Conservation (phyloP, 2,113 vertebrate species). For the Myrmecobius fasciatus region DNA sequence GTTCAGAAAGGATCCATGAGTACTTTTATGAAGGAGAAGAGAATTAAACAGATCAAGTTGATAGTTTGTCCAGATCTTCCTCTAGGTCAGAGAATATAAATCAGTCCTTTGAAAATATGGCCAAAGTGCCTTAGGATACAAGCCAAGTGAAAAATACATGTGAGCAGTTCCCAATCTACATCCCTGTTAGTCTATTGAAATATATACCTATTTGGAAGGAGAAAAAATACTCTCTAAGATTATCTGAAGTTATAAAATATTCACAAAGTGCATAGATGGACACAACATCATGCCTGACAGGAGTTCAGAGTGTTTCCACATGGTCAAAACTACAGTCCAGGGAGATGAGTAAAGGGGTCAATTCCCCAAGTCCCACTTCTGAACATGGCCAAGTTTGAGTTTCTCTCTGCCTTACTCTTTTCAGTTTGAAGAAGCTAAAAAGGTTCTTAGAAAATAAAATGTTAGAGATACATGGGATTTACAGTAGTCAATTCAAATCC, state of each 20-base stretch:
- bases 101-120: rapidly evolving
- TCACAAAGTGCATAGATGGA: not conserved
- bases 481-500: not conserved
- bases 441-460: not conserved
- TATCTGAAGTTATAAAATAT: not conserved
- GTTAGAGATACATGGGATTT: not conserved
- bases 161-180: not conserved
- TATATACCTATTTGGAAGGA: not conserved
- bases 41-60: not conserved
- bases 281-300: not conserved
- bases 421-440: not conserved
- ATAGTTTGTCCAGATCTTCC: not conserved
- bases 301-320: not conserved
- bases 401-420: not conserved
- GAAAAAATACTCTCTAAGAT: not conserved
- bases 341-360: not conserved
- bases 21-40: not conserved
- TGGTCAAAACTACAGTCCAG: not conserved
- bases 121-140: not conserved
- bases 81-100: not conserved
- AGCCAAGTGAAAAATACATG: rapidly evolving
- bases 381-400: not conserved
- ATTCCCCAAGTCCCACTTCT: not conserved
- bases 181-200: not conserved
- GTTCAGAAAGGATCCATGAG: not conserved